phyloP scores from a whole-genome alignment of 1,140 invertebrate genomes.

The Drosophila varians region DNA sequence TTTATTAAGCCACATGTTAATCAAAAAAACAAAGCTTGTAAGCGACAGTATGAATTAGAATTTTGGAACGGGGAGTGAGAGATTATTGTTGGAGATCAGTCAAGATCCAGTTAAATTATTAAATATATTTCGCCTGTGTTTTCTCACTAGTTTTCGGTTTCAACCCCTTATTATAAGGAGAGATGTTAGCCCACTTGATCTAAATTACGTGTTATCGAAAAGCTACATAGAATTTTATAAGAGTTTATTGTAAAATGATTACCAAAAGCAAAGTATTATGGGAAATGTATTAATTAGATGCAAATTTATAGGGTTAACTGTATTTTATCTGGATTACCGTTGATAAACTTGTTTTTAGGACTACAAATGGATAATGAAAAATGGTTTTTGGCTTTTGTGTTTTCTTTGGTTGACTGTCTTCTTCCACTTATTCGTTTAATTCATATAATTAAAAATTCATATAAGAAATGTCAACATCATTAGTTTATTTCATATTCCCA shows the following conservation, averaged over 20 bases:
- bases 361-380: not conserved
- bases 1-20: slow-evolving; percentile 55
- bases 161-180: not conserved
- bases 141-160: slow-evolving; percentile 30
- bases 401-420: slow-evolving; percentile 23
- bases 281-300: not conserved
- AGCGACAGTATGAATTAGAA: slow-evolving; percentile 25
- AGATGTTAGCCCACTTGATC: not conserved
- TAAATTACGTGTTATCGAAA: not conserved
- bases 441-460: slow-evolving; percentile 1
- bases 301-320: not conserved
- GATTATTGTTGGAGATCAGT: slow-evolving; percentile 13
- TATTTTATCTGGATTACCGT: not conserved
- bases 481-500: slow-evolving; percentile 28
- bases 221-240: slow-evolving; percentile 36
- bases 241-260: slow-evolving; percentile 30
- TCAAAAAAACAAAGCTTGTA: slow-evolving; percentile 15
- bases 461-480: slow-evolving; percentile 17
- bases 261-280: slow-evolving; percentile 21
- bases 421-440: not conserved
- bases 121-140: not conserved
- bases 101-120: slow-evolving; percentile 1
- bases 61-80: slow-evolving; percentile 40
- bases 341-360: slow-evolving; percentile 4
- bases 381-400: slow-evolving; percentile 12